Percentiles rank a stretch among this genome's conserved stretches.
These are phyloP conservation scores for Leptodactylus fallax DNA, from an alignment of 2,797 vertebrate genomes.

Conservation along the genomic window DNA sequence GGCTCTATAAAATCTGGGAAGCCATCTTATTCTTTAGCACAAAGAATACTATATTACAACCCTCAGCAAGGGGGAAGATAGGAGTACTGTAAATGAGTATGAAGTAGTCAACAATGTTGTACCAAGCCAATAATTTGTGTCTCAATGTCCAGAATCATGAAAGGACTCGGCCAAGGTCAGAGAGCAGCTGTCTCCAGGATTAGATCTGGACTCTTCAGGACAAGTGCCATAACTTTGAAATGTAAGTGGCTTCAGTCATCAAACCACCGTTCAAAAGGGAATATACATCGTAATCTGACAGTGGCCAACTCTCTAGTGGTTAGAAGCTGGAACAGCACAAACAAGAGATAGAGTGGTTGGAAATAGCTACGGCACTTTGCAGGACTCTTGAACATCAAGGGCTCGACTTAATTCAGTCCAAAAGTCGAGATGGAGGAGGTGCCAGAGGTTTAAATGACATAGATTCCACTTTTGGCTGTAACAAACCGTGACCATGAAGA, in stretches of 20 bases:
- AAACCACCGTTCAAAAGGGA: slow-evolving; percentile 44
- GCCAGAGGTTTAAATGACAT: not conserved
- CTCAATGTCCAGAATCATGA: slow-evolving; percentile 3
- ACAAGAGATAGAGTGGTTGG: slow-evolving; percentile 45
- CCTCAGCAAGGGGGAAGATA: not conserved
- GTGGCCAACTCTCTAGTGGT: slow-evolving; percentile 36
- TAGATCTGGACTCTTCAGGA: slow-evolving; percentile 53
- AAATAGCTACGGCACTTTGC: slow-evolving; percentile 48
- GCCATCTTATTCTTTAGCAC: not conserved
- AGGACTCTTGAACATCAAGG: slow-evolving; percentile 42
- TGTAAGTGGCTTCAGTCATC: slow-evolving; percentile 56
- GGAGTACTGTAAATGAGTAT: not conserved
- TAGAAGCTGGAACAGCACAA: slow-evolving; percentile 33
- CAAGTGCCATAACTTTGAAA: slow-evolving; percentile 57
- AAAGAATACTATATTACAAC: not conserved
- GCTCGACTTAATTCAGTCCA: slow-evolving; percentile 38
- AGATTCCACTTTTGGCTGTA: slow-evolving; percentile 29
- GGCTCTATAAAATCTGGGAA: not conserved
- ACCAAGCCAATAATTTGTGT: not conserved
- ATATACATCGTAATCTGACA: slow-evolving; percentile 24
- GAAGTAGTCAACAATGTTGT: slow-evolving; percentile 10
- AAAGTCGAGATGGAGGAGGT: slow-evolving; percentile 25
- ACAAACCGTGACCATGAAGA: slow-evolving; percentile 4
- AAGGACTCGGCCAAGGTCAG: slow-evolving; percentile 46
- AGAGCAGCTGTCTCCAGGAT: slow-evolving; percentile 52